Evolutionary conservation across 2,797 vertebrate genomes (phyloP).

Genomic region (Paratrypauchen microcephalus): DNA sequence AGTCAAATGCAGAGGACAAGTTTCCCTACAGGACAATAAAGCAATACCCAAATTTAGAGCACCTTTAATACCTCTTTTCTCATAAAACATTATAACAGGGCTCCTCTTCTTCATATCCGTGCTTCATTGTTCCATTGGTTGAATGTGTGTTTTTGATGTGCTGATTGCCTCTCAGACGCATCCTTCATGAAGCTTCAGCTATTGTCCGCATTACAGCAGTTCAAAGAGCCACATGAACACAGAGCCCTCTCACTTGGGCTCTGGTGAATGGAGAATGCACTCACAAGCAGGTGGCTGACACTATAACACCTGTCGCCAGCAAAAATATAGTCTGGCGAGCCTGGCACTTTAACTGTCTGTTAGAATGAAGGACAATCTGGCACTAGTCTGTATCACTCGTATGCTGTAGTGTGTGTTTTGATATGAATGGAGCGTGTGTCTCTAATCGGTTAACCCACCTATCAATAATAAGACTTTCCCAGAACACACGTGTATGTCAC

Average conservation of each 20-base stretch:
- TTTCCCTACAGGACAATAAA: constrained; percentile 14
- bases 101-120: too few relatives aligned
- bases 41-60: too few relatives aligned
- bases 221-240: constrained; percentile 51
- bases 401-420: too few relatives aligned
- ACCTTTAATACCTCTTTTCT: too few relatives aligned
- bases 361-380: too few relatives aligned
- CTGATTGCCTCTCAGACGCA: constrained; percentile 17
- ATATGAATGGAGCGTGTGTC: too few relatives aligned
- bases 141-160: constrained; percentile 47
- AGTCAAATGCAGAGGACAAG: constrained; percentile 26
- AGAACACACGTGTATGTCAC: too few relatives aligned
- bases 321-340: background rate
- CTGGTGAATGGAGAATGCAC: constrained; percentile 27
- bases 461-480: too few relatives aligned
- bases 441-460: too few relatives aligned
- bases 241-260: constrained; percentile 33
- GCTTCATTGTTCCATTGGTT: background rate
- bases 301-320: background rate
- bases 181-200: constrained; percentile 22
- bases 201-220: constrained; percentile 24
- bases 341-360: too few relatives aligned
- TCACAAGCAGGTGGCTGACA: constrained; percentile 26
- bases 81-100: too few relatives aligned
- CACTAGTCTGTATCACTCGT: too few relatives aligned